Evolutionary conservation across 92 coral and sea anemone species (phyloP).

Genomic region (Heteractis magnifica): DNA sequence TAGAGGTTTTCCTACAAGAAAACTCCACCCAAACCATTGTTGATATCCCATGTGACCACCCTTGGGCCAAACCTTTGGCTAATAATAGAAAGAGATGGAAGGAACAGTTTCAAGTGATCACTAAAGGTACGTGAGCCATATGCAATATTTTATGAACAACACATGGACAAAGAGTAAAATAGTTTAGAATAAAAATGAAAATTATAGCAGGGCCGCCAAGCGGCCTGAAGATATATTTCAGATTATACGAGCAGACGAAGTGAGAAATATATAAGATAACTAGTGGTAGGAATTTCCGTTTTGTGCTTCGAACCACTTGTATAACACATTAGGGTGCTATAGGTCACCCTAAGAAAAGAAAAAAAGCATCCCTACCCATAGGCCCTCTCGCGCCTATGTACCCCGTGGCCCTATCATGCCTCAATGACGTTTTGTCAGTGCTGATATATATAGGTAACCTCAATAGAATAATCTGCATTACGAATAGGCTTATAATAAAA

Average conservation of each 20-base stretch:
- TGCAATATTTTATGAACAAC: not conserved
- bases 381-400: too few species aligned
- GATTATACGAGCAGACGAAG: too few species aligned
- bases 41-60: constrained; percentile 51
- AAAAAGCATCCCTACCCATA: too few species aligned
- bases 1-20: constrained; percentile 72
- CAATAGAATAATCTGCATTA: constrained; percentile 22
- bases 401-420: too few species aligned
- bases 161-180: not conserved
- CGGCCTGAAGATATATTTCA: too few species aligned
- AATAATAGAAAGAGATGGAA: constrained; percentile 87
- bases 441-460: not conserved
- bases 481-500: constrained; percentile 45
- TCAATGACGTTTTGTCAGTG: too few species aligned
- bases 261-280: too few species aligned
- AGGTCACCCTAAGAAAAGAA: too few species aligned
- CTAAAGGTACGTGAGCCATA: constrained; percentile 39
- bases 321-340: too few species aligned
- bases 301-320: not conserved
- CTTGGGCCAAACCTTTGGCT: constrained; percentile 78
- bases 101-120: constrained; percentile 66
- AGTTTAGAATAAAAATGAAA: not conserved
- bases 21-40: constrained; percentile 49
- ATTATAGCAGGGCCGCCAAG: not conserved
- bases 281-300: too few species aligned